Evolutionary conservation across 2,113 vertebrate species (phyloP), one percentile per base, ranked within the genome.

Genomic region (Nothoprocta perdicaria): DNA sequence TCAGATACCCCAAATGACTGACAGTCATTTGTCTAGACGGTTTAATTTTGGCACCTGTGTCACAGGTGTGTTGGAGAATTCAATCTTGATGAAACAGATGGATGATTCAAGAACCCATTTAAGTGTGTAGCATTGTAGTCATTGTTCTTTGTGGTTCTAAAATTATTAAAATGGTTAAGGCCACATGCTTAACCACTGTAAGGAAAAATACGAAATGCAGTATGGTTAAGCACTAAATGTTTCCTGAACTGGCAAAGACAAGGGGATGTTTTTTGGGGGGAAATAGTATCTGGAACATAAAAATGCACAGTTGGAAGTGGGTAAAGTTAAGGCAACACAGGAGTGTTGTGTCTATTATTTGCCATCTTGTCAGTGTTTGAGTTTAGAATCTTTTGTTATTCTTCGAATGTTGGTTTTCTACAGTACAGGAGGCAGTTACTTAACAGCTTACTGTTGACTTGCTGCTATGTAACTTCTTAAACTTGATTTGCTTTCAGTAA

Each of bases 91-190:
- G 79, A 88, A 94, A 93, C 92, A 95, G 91, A 60, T 91, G 79
- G 40, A 77, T 77, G 45, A 87, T 96, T 96, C 82, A 95, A 82
- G 75, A 92, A 60, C 10, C 60, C 72, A 1, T 94, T 94, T 92
- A 87, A 82, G 41, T 91, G 27, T 22, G 87, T 91, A 89, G 93
- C 84, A 62, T 95, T 92, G 89, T 83, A 93, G 50, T 89, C 87
- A 91, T 91, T 95, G 67, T 87, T 95, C 91, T 87, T 93, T 95
- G 94, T 94, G 82, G 85, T 95, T 92, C 82, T 85, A 10, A 91
- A 96, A 92, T 96, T 91, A 91, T 40, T 93, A 87, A 87, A 94
- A 96, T 94, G 63, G 91, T 95, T 75, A 80, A 80, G 60, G 79
- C 72, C 41, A 35, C 8, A 2, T 93, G 84, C 76, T 89, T 82